Evolutionary conservation across 1,140 invertebrate genomes (phyloP).

Genomic region (Monochamus saltuarius): DNA sequence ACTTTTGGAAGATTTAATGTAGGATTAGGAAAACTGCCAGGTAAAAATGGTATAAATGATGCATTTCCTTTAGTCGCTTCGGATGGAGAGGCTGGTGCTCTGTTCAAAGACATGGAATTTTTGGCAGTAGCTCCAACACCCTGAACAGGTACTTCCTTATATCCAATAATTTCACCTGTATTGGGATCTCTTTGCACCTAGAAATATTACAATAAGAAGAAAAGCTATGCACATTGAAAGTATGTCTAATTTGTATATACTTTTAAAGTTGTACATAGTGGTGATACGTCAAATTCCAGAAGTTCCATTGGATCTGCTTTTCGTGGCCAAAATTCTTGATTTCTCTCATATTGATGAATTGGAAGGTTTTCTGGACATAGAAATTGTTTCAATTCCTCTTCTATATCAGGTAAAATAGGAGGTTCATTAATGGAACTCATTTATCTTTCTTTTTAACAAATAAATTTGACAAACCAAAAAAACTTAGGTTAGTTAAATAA

Average conservation of each 20-base stretch:
- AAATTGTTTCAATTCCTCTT: slow-evolving; percentile 59
- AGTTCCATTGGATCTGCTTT: slow-evolving; percentile 55
- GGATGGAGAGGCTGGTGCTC: slow-evolving; percentile 61
- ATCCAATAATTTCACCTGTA: slow-evolving; percentile 68
- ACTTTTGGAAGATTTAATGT: slow-evolving; percentile 27
- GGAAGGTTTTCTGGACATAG: slow-evolving; percentile 62
- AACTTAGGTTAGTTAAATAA: too few species aligned
- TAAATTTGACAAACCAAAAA: too few species aligned
- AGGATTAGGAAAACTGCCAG: slow-evolving; percentile 72
- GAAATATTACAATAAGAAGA: slow-evolving; percentile 10
- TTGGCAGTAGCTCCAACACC: slow-evolving; percentile 65
- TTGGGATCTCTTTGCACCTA: slow-evolving; percentile 68
- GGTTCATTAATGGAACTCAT: not conserved
- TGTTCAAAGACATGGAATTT: slow-evolving; percentile 75
- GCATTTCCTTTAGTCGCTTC: slow-evolving; percentile 68
- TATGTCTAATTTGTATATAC: slow-evolving; percentile 35
- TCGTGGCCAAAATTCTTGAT: slow-evolving; percentile 61
- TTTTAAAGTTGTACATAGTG: slow-evolving; percentile 56
- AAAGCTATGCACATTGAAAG: not conserved
- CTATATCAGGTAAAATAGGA: slow-evolving; percentile 60
- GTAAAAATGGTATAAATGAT: slow-evolving; percentile 78
- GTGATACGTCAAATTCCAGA: slow-evolving; percentile 54
- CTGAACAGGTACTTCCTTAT: slow-evolving; percentile 65
- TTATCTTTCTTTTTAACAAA: too few species aligned
- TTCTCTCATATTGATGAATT: slow-evolving; percentile 62